phyloP scores from a whole-genome alignment of 2,113 vertebrate species.

The Nibea coibor region DNA sequence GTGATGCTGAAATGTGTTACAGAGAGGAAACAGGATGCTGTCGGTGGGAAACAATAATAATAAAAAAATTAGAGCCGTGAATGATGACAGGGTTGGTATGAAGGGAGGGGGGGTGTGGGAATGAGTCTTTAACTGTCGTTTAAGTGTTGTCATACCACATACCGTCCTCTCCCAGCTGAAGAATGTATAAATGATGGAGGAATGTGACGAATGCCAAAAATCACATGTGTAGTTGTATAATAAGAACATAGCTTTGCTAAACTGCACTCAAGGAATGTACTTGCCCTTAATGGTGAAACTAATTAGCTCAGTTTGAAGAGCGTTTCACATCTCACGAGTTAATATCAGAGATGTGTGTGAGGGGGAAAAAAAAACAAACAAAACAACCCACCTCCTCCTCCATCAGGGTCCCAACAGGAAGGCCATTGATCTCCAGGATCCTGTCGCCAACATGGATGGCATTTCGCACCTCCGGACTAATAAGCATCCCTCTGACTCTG shows the following conservation, averaged over 20 bases:
- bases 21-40: constrained; percentile 4
- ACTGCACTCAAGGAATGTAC: constrained; percentile 28
- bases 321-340: not conserved
- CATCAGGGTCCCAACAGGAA: constrained; percentile 88
- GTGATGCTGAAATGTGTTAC: not conserved
- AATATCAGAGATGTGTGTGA: not conserved
- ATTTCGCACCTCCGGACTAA: constrained; percentile 92
- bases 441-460: constrained; percentile 95
- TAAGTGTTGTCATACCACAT: constrained; percentile 50
- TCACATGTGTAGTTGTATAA: constrained; percentile 16
- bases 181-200: constrained; percentile 58
- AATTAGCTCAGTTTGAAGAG: not conserved
- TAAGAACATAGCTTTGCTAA: constrained; percentile 17
- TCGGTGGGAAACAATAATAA: constrained; percentile 7
- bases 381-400: constrained; percentile 88
- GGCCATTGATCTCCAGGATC: constrained; percentile 96
- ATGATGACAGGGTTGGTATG: constrained; percentile 35
- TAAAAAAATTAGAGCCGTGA: constrained; percentile 12
- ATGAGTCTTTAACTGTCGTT: constrained; percentile 39
- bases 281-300: not conserved
- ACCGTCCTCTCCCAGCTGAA: constrained; percentile 56
- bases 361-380: not conserved
- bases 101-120: constrained; percentile 22
- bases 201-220: constrained; percentile 61
- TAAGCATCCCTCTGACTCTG: constrained; percentile 94